phyloP scores from a whole-genome alignment of 2,888 invertebrate species.

The Phania funesta region DNA sequence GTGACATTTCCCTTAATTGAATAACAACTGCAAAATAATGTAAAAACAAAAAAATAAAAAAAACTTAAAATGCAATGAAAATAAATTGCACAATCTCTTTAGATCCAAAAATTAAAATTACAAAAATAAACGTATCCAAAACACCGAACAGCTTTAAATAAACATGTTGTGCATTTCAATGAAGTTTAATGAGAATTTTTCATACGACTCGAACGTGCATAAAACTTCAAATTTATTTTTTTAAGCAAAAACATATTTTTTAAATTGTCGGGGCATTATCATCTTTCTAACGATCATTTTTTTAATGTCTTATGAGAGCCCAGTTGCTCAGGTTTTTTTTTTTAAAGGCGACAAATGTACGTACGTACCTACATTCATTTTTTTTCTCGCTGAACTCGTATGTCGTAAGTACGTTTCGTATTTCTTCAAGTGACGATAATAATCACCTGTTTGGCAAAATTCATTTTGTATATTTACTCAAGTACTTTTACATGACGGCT shows the following conservation, averaged over 20 bases:
- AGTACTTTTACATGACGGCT: slow-evolving; percentile 13
- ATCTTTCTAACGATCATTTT: slow-evolving; percentile 50
- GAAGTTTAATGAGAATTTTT: slow-evolving; percentile 48
- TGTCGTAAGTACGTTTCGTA: slow-evolving; percentile 3
- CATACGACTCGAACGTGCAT: slow-evolving; percentile 27
- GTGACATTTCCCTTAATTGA: slow-evolving; percentile 64
- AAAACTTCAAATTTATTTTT: slow-evolving; percentile 24
- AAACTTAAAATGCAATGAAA: slow-evolving; percentile 48
- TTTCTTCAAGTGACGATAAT: slow-evolving; percentile 49
- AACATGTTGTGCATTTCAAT: slow-evolving; percentile 57
- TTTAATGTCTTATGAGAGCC: slow-evolving; percentile 7
- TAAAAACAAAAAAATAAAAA: slow-evolving; percentile 13
- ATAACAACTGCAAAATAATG: slow-evolving; percentile 40
- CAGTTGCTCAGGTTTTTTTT: slow-evolving; percentile 2
- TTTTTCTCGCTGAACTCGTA: not conserved
- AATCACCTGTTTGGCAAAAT: slow-evolving; percentile 56
- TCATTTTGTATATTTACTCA: not conserved
- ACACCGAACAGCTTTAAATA: slow-evolving; percentile 32
- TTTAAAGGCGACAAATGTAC: not conserved
- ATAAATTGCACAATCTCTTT: slow-evolving; percentile 56
- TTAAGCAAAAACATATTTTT: not conserved
- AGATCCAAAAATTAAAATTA: slow-evolving; percentile 14
- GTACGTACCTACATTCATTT: not conserved
- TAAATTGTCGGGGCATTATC: slow-evolving; percentile 7
- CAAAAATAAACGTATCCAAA: slow-evolving; percentile 1